These are phyloP conservation scores for Halichoerus grypus DNA, from an alignment of 2,113 vertebrate species.

Conservation along the genomic window DNA sequence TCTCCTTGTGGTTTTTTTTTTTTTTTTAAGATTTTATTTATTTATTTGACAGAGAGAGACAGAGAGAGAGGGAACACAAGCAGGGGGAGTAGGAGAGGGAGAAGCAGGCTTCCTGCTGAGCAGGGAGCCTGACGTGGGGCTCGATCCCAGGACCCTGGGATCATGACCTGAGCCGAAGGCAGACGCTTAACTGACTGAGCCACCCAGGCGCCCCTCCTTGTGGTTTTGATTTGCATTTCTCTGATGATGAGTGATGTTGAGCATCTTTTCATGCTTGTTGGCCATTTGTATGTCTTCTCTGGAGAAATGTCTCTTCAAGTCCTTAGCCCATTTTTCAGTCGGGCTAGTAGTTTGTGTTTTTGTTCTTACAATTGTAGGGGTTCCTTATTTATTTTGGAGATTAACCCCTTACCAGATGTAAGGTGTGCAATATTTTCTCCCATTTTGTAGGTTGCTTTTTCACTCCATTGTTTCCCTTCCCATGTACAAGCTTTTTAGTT, in stretches of 20 bases:
- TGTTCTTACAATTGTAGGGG: background rate
- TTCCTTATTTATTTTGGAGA: background rate
- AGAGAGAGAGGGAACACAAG: no score
- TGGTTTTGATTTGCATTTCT: background rate
- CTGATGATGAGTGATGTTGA: no score
- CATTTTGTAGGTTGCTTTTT: background rate
- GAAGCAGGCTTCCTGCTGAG: no score
- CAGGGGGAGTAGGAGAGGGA: no score
- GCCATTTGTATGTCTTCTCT: background rate
- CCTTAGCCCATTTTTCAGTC: background rate
- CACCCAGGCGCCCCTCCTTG: background rate
- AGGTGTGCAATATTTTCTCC: background rate
- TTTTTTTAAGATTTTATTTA: no score
- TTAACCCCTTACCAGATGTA: background rate
- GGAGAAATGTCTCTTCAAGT: background rate
- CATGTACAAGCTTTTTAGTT: background rate
- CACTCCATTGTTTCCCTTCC: background rate
- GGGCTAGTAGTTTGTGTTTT: background rate
- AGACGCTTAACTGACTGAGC: no score
- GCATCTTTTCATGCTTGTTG: background rate
- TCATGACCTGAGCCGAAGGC: no score
- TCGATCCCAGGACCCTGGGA: no score
- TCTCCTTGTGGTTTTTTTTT: background rate
- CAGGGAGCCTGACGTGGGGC: no score
- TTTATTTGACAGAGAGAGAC: no score